Base-by-base conservation (phyloP, 2,888 invertebrate species). In the Folsomia manolachei region DNA sequence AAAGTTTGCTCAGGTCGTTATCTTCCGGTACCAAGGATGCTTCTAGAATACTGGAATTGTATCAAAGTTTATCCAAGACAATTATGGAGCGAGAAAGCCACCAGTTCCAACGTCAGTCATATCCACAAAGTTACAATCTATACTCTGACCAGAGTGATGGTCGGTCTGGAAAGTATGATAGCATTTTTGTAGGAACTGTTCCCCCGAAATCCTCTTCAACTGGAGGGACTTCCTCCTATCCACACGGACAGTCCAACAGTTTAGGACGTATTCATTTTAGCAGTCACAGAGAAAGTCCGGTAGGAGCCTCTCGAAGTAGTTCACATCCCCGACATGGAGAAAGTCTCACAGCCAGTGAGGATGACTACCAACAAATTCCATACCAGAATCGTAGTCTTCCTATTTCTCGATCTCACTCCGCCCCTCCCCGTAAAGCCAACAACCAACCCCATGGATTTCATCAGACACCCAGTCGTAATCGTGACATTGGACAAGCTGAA, bases 341-440 rank as follows among this genome's bases (percentile, higher is more conserved):
- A 25, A 51, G 53, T 25, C 70, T 52, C 24, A 61, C 62, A 11
- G 39, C 62, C 23, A 77, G 77, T 69, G 81, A 81, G 23, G 81
- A 81, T 69, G 81, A 81, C 39, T 81, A 81, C 71, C 80, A 80
- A 65, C 80, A 80, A 72, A 79, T 81, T 21, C 78, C 80, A 14
- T 56, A 78, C 64, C 39, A 65, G 19, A 9, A 9, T 39, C 69
- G 73, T 39, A 21, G 69, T 24, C 69, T 72, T 64, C 71, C 73
- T 0, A 73, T 75, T 19, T 64, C 75, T 24, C 64, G 80, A 19
- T 76, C 78, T 27, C 80, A 80, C 14, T 78, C 78, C 23, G 79
- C 79, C 52, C 79, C 79, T 23, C 79, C 79, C 1, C 63, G 79
- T 26, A 75, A 77, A 60, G 7, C 39, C 14, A 39, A 4, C 39